Evolutionary conservation across 1,140 invertebrate species (phyloP).

Genomic region (Zeugodacus cucurbitae): DNA sequence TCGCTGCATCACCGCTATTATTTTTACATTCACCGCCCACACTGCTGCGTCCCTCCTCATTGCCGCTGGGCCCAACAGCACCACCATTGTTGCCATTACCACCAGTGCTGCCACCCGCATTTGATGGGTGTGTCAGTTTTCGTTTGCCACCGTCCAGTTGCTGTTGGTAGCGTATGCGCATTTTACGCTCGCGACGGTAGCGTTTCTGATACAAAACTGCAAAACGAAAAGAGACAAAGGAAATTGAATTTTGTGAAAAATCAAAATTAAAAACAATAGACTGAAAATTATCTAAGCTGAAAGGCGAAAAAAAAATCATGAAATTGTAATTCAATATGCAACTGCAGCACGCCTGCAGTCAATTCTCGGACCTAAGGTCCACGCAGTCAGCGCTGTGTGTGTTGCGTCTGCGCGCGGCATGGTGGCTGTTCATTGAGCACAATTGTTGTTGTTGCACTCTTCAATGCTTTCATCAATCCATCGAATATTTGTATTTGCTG

Average conservation of each 20-base stretch:
- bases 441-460: background rate
- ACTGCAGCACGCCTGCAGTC: conserved; percentile 10
- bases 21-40: conserved; percentile 26
- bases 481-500: background rate
- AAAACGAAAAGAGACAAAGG: conserved; percentile 47
- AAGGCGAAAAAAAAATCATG: background rate
- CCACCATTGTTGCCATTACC: conserved; percentile 25
- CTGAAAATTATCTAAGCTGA: background rate
- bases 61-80: conserved; percentile 48
- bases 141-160: conserved; percentile 75
- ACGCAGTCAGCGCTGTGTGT: background rate
- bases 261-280: background rate
- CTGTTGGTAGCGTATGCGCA: conserved; percentile 83
- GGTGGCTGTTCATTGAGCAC: background rate
- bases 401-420: background rate
- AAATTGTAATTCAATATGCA: conserved; percentile 39
- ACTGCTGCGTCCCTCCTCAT: conserved; percentile 42
- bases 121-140: conserved; percentile 46
- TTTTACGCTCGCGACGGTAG: conserved; percentile 85
- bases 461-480: background rate
- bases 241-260: conserved; percentile 10
- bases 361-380: background rate
- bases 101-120: conserved; percentile 43
- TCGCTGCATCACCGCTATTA: background rate
- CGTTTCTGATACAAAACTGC: conserved; percentile 88